Conservation (phyloP, 2,797 vertebrate species). For the Xenentodon cancila region DNA sequence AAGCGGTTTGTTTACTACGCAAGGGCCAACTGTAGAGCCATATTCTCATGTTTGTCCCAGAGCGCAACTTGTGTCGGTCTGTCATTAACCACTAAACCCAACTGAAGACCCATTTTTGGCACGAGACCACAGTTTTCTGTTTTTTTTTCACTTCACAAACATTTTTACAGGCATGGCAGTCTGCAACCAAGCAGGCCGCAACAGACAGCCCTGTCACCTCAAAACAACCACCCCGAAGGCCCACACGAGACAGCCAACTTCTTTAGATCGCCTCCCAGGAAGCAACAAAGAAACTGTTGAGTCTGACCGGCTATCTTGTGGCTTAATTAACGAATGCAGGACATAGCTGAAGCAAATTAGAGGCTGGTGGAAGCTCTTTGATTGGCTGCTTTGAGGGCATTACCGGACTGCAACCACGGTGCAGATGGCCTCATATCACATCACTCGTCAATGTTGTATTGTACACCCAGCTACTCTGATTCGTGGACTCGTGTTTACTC, state of each 20-base stretch:
- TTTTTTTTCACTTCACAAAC: slow-evolving; percentile 82
- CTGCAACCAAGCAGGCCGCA: slow-evolving; percentile 71
- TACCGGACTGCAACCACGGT: slow-evolving; percentile 52
- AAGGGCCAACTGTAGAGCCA: slow-evolving; percentile 4
- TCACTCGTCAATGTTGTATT: slow-evolving; percentile 41
- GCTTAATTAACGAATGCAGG: slow-evolving; percentile 79
- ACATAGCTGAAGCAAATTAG: slow-evolving; percentile 77
- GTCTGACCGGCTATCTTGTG: slow-evolving; percentile 62
- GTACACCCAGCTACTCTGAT: slow-evolving; percentile 22
- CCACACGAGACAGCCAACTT: slow-evolving; percentile 79
- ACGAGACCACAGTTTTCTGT: slow-evolving; percentile 68
- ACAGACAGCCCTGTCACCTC: slow-evolving; percentile 76
- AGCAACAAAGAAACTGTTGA: slow-evolving; percentile 40
- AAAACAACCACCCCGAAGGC: slow-evolving; percentile 72
- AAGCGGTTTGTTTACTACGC: slow-evolving; percentile 44
- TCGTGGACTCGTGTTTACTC: slow-evolving; percentile 26
- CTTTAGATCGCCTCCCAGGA: slow-evolving; percentile 67
- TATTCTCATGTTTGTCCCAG: slow-evolving; percentile 42
- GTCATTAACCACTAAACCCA: slow-evolving; percentile 65
- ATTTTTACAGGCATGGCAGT: slow-evolving; percentile 82
- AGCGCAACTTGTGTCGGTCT: slow-evolving; percentile 60
- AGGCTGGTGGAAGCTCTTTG: slow-evolving; percentile 63
- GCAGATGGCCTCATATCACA: slow-evolving; percentile 37
- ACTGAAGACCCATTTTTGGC: slow-evolving; percentile 75
- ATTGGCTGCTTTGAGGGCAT: slow-evolving; percentile 57